Evolutionary conservation across 2,113 vertebrate species (phyloP).

Genomic region (Tyrannus savana): DNA sequence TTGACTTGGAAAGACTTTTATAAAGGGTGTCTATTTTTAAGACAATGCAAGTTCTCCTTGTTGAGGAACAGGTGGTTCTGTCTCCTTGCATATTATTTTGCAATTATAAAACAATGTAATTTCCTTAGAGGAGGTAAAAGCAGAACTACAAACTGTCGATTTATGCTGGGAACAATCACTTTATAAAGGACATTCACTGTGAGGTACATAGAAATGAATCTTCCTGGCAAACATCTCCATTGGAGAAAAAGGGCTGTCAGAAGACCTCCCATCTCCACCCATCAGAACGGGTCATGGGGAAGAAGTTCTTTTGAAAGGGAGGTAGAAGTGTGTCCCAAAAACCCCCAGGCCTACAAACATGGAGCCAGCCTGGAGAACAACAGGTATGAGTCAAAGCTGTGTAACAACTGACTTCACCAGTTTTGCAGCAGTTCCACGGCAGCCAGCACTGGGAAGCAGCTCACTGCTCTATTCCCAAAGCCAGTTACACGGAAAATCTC

Average conservation of each 20-base stretch:
- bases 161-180: conserved; percentile 22
- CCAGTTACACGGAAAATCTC: not conserved
- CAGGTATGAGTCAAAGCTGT: not conserved
- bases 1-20: conserved; percentile 18
- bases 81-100: conserved; percentile 40
- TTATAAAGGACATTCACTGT: not conserved
- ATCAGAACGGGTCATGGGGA: not conserved
- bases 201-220: not conserved
- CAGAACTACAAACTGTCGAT: conserved; percentile 7
- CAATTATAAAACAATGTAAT: conserved; percentile 33
- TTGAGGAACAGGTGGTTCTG: conserved; percentile 32
- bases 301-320: conserved; percentile 40
- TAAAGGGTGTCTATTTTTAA: conserved; percentile 35
- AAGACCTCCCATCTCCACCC: conserved; percentile 21
- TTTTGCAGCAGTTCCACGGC: not conserved
- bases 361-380: not conserved
- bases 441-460: not conserved
- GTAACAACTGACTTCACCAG: not conserved
- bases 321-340: conserved; percentile 41
- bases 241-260: conserved; percentile 35
- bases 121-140: conserved; percentile 29
- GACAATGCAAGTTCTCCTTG: not conserved
- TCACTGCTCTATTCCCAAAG: not conserved
- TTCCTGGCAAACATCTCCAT: conserved; percentile 23
- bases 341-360: not conserved